phyloP scores from a whole-genome alignment of 1,140 invertebrate genomes.

The Scaptomyza montana region DNA sequence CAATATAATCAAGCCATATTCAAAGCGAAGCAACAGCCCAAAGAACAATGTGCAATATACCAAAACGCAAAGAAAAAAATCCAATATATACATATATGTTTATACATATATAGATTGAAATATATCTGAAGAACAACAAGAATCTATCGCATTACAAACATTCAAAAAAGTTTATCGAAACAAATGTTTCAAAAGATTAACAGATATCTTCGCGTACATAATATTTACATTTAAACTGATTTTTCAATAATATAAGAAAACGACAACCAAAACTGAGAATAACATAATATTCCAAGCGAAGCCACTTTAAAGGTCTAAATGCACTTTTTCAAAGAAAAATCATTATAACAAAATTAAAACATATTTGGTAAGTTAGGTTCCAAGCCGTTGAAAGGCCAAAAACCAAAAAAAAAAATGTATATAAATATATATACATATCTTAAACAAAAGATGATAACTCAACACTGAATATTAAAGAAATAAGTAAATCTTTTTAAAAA shows the following conservation, averaged over 20 bases:
- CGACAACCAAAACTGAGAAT: conserved; percentile 10
- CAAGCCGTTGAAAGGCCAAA: conserved; percentile 11
- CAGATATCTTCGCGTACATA: conserved; percentile 15
- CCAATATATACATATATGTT: conserved; percentile 31
- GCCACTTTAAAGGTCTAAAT: conserved; percentile 13
- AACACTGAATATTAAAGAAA: conserved; percentile 25
- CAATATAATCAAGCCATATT: conserved; percentile 20
- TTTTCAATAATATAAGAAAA: conserved; percentile 38
- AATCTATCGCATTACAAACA: conserved; percentile 28
- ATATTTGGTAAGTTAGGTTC: conserved; percentile 77
- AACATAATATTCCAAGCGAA: conserved; percentile 14
- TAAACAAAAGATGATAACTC: conserved; percentile 27
- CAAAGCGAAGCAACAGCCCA: conserved; percentile 24
- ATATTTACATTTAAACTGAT: conserved; percentile 24
- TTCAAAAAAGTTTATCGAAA: conserved; percentile 39
- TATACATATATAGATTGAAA: background rate
- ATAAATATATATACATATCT: background rate
- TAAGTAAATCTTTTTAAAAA: background rate
- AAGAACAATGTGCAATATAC: conserved; percentile 14
- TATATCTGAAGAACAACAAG: conserved; percentile 44
- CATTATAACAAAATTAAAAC: conserved; percentile 31
- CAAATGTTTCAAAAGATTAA: conserved; percentile 3
- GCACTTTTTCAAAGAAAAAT: conserved; percentile 16
- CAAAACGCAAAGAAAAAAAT: background rate
- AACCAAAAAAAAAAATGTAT: conserved; percentile 22